These are phyloP conservation scores for Drosophila nr. perissopoda DNA, from an alignment of 2,888 invertebrate species.

Conservation along the genomic window DNA sequence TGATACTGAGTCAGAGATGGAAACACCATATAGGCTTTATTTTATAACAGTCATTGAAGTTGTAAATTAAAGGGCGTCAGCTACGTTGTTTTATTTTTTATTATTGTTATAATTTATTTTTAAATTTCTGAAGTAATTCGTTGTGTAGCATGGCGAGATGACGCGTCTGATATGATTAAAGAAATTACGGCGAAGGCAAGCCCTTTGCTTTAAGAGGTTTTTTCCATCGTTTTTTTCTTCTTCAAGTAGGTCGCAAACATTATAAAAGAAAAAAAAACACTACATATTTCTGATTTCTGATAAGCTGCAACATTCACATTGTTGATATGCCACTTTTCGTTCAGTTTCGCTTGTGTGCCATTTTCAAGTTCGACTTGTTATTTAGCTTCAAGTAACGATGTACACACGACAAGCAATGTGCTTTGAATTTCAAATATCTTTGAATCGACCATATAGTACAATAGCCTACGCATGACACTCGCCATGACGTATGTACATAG, in stretches of 20 bases:
- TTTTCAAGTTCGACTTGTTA: conserved; percentile 66
- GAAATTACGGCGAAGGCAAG: conserved; percentile 40
- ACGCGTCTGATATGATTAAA: conserved; percentile 24
- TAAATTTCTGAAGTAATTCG: conserved; percentile 60
- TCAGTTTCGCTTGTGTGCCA: conserved; percentile 47
- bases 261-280: conserved; percentile 29
- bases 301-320: conserved; percentile 23
- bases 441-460: conserved; percentile 4
- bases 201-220: conserved; percentile 48
- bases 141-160: conserved; percentile 45
- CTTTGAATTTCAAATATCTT: conserved; percentile 48
- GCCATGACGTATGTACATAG: conserved; percentile 21
- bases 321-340: conserved; percentile 18
- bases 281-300: conserved; percentile 39
- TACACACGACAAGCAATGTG: conserved; percentile 30
- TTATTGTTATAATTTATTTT: background rate
- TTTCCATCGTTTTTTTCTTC: conserved; percentile 3
- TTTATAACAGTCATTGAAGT: conserved; percentile 19
- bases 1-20: background rate
- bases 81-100: conserved; percentile 48
- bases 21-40: conserved; percentile 6
- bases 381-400: conserved; percentile 23
- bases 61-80: conserved; percentile 53
- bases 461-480: conserved; percentile 22
- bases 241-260: conserved; percentile 51